A percentile compares a stretch with the other conserved stretches of the same genome.
phyloP scores from a whole-genome alignment of 2,113 vertebrate species.

The Psittacara wagleri region DNA sequence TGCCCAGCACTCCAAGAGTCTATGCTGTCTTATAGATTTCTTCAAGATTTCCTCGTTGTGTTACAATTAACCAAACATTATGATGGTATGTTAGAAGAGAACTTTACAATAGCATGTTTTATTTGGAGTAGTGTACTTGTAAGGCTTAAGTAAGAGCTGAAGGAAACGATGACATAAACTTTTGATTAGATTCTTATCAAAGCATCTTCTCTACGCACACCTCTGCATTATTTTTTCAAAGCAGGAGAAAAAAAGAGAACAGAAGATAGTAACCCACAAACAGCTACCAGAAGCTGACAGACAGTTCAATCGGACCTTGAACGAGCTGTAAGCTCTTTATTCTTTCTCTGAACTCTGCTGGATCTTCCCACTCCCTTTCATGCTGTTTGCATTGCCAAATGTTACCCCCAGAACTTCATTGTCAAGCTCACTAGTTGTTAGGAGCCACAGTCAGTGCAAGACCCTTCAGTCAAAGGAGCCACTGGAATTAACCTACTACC shows the following conservation, averaged over 20 bases:
- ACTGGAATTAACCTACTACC: background rate
- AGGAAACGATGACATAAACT: conserved; percentile 7
- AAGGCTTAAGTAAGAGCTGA: background rate
- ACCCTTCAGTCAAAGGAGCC: background rate
- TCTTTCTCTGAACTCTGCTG: background rate
- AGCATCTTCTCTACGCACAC: background rate
- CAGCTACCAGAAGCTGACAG: background rate
- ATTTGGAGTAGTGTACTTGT: background rate
- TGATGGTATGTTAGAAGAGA: background rate
- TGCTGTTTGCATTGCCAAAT: background rate
- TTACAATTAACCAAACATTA: background rate
- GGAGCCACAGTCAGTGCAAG: background rate
- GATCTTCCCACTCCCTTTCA: background rate
- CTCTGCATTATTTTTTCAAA: background rate
- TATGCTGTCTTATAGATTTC: background rate
- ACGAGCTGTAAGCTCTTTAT: background rate
- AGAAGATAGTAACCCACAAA: background rate
- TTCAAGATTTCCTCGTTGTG: background rate
- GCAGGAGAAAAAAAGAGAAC: background rate
- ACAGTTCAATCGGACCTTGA: background rate
- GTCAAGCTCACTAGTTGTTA: background rate
- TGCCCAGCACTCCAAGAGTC: background rate
- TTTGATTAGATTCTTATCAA: background rate
- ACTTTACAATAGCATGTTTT: conserved; percentile 17
- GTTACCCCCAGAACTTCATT: background rate